phyloP scores from a whole-genome alignment of 1,140 invertebrate species.

The Gryon sp. region DNA sequence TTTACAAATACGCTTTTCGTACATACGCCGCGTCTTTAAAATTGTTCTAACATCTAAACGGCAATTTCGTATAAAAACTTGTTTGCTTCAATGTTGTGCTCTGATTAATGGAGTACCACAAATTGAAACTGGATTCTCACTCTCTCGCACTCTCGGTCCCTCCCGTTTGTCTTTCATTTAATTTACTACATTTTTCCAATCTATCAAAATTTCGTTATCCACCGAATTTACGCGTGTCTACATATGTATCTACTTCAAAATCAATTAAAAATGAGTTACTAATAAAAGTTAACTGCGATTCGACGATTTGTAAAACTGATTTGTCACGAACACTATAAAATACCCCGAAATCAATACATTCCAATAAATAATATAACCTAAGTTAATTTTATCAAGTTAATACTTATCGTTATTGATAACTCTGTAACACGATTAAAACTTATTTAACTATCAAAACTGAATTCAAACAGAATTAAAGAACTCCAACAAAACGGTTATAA shows the following conservation, averaged over 20 bases:
- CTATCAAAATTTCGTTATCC: constrained; percentile 56
- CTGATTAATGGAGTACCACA: constrained; percentile 52
- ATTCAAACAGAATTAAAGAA: no score
- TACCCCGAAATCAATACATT: no score
- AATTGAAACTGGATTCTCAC: constrained; percentile 54
- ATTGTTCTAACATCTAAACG: constrained; percentile 22
- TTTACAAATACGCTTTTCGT: constrained; percentile 19
- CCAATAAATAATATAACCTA: no score
- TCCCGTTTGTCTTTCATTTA: constrained; percentile 36
- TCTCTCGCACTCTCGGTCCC: constrained; percentile 3
- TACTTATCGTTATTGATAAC: no score
- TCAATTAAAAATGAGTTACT: constrained; percentile 42
- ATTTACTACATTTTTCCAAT: constrained; percentile 56
- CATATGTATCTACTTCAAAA: constrained; percentile 28
- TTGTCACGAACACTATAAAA: not conserved
- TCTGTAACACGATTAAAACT: no score
- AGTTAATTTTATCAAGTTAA: no score
- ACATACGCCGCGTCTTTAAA: constrained; percentile 13
- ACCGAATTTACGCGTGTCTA: constrained; percentile 9
- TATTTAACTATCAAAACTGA: no score
- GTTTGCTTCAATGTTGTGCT: constrained; percentile 51
- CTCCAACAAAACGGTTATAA: no score
- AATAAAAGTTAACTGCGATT: constrained; percentile 15
- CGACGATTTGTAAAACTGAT: not conserved
- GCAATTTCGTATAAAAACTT: constrained; percentile 49